A percentile compares a stretch with the other conserved stretches of the same genome.
phyloP scores from a whole-genome alignment of 2,113 vertebrate species.

The Hyperopisus bebe region DNA sequence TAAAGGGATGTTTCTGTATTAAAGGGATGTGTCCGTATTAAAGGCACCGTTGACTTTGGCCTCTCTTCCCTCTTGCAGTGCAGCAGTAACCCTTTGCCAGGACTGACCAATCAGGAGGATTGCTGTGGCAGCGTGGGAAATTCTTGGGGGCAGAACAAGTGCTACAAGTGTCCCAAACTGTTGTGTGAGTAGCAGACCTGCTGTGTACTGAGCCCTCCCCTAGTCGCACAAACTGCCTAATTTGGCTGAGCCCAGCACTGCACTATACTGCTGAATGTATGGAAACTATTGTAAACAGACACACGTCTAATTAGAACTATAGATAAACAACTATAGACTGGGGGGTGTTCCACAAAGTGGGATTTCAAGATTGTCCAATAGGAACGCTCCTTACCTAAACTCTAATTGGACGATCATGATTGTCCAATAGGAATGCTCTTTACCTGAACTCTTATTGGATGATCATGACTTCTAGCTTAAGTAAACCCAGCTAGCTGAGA shows the following conservation, averaged over 20 bases:
- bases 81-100: slow-evolving; percentile 81
- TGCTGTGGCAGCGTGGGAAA: slow-evolving; percentile 86
- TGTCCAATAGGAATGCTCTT: background rate
- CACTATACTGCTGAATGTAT: background rate
- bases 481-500: background rate
- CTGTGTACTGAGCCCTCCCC: background rate
- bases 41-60: background rate
- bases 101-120: slow-evolving; percentile 85
- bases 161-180: slow-evolving; percentile 82
- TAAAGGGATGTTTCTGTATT: background rate
- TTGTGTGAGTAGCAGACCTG: slow-evolving; percentile 66
- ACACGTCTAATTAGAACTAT: background rate
- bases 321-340: background rate
- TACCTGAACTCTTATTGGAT: background rate
- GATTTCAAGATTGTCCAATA: background rate
- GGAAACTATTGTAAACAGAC: background rate
- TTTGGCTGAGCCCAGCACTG: background rate
- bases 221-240: background rate
- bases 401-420: background rate
- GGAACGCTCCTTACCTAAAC: background rate
- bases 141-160: slow-evolving; percentile 85
- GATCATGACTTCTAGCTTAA: background rate
- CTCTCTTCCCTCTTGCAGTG: slow-evolving; percentile 54
- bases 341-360: background rate
- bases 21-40: background rate